These are phyloP conservation scores for Scolopax bukidnonensis DNA, from an alignment of 2,797 vertebrate genomes.

Conservation along the genomic window DNA sequence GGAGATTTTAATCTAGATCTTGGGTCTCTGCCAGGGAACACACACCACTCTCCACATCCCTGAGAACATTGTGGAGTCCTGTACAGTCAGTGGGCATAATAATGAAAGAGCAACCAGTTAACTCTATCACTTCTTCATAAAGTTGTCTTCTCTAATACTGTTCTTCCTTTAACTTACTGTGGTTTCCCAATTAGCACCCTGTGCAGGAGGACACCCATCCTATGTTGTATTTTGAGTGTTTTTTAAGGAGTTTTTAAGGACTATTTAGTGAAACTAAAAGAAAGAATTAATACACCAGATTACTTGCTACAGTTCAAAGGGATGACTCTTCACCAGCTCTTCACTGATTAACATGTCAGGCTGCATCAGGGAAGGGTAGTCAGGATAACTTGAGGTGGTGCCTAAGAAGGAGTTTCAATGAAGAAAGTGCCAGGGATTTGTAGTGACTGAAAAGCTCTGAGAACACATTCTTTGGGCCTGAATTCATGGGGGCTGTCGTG, in stretches of 20 bases:
- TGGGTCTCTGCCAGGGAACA: constrained; percentile 62
- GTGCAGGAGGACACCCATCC: background rate
- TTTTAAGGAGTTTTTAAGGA: background rate
- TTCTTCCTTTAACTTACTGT: background rate
- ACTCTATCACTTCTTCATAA: constrained; percentile 20
- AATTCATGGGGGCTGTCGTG: background rate
- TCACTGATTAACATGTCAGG: background rate
- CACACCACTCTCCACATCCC: constrained; percentile 48
- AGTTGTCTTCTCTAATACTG: background rate
- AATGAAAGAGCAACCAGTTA: constrained; percentile 20
- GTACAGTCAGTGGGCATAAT: constrained; percentile 21
- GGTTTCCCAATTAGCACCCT: background rate
- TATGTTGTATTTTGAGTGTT: background rate
- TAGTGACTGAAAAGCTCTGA: background rate
- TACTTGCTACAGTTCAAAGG: background rate
- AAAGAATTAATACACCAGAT: background rate
- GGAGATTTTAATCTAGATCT: constrained; percentile 71
- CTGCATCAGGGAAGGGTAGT: background rate
- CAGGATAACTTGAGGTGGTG: background rate
- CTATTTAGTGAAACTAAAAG: background rate
- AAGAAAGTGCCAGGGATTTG: background rate
- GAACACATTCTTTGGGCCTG: background rate
- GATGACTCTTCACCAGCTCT: background rate
- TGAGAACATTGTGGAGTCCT: constrained; percentile 51
- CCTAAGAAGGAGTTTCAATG: background rate